These are phyloP conservation scores for Zosterops lateralis DNA, from an alignment of 2,113 vertebrate genomes.

Conservation along the genomic window DNA sequence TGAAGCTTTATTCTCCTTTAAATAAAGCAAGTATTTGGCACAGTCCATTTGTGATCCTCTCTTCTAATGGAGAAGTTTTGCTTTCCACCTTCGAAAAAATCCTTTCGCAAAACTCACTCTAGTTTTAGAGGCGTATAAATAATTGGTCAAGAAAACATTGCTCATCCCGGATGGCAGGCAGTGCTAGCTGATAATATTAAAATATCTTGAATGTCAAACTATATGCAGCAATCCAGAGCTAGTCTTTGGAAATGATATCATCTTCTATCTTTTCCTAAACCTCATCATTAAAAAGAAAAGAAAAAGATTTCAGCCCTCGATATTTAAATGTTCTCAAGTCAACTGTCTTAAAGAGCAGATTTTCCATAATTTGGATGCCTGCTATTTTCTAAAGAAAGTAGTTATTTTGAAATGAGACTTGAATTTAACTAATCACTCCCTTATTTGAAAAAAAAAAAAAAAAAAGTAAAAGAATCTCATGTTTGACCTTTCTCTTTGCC, in stretches of 20 bases:
- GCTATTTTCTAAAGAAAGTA: conserved; percentile 15
- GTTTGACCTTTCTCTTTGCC: background rate
- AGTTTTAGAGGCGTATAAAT: background rate
- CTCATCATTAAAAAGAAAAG: conserved; percentile 24
- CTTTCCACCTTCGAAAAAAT: background rate
- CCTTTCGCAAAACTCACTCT: background rate
- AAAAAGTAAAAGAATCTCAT: background rate
- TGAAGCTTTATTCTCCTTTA: background rate
- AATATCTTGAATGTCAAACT: conserved; percentile 41
- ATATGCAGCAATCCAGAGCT: conserved; percentile 1
- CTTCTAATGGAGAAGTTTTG: background rate
- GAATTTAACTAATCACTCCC: background rate
- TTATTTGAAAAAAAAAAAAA: background rate
- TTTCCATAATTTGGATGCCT: conserved; percentile 29
- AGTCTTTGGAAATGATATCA: conserved; percentile 5
- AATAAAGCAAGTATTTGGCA: background rate
- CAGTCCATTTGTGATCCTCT: background rate
- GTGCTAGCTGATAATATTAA: conserved; percentile 24
- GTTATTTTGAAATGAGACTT: background rate
- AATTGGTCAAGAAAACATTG: conserved; percentile 32
- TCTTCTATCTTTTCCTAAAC: conserved; percentile 18
- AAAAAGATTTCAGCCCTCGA: background rate
- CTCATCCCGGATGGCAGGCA: background rate
- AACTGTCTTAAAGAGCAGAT: conserved; percentile 15
- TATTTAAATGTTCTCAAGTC: conserved; percentile 35